Evolutionary conservation across 2,113 vertebrate species (phyloP).

Genomic region (Probosciger aterrimus): DNA sequence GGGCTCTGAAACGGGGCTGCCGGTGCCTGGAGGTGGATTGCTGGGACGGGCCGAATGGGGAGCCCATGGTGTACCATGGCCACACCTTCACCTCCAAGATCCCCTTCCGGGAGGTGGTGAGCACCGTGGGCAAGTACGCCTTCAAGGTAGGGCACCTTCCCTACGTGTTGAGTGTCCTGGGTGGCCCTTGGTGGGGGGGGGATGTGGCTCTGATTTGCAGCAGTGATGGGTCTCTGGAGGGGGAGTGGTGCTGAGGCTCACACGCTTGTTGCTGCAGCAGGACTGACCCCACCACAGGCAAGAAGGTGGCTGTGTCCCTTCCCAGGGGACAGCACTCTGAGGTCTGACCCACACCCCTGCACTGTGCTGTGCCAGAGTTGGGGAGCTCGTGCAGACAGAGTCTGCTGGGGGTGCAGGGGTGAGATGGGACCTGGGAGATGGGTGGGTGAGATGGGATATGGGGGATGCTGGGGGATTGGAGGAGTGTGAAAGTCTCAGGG

Average conservation of each 20-base stretch:
- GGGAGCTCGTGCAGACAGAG: background rate
- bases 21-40: constrained; percentile 94
- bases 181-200: background rate
- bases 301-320: background rate
- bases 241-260: background rate
- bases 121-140: constrained; percentile 85
- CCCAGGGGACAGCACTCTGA: background rate
- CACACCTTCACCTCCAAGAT: constrained; percentile 95
- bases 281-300: rapidly evolving
- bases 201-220: background rate
- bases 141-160: constrained; percentile 82
- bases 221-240: background rate
- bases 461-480: background rate
- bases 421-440: background rate
- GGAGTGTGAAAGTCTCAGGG: background rate
- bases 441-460: background rate
- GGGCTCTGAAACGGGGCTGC: constrained; percentile 89
- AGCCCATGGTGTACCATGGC: constrained; percentile 93
- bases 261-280: background rate
- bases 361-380: background rate
- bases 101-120: constrained; percentile 87
- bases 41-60: constrained; percentile 91
- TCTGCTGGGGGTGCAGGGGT: background rate
- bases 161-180: background rate
- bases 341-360: background rate